Evolutionary conservation across 2,113 vertebrate species (phyloP).

Genomic region (Podiceps cristatus): DNA sequence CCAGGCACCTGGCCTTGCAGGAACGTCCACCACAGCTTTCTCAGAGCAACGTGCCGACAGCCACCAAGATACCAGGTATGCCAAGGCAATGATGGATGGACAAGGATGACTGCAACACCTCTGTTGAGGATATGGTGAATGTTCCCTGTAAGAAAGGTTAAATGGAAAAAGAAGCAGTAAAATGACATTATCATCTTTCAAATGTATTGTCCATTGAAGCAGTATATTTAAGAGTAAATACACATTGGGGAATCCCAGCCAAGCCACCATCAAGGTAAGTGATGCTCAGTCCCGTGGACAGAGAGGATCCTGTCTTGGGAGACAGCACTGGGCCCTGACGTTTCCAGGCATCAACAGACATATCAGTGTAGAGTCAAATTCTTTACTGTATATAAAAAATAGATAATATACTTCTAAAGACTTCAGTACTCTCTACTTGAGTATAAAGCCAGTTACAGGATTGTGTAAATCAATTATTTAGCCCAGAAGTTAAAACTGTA

Average conservation of each 20-base stretch:
- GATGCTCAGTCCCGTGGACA: not conserved
- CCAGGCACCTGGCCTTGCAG: not conserved
- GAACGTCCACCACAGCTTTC: not conserved
- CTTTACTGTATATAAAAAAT: not conserved
- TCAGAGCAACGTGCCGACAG: not conserved
- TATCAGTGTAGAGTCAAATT: not conserved
- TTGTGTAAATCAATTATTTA: not conserved
- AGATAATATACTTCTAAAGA: not conserved
- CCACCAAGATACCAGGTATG: not conserved
- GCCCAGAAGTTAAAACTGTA: not conserved
- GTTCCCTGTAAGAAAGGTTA: rapidly evolving
- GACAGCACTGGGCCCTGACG: rapidly evolving
- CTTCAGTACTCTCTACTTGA: not conserved
- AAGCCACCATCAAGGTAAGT: not conserved
- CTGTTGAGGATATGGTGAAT: not conserved
- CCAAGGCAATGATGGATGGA: not conserved
- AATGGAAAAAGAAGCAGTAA: not conserved
- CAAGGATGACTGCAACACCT: not conserved
- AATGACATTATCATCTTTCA: not conserved
- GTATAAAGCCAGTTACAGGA: not conserved
- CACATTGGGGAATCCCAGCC: not conserved
- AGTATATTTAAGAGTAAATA: not conserved
- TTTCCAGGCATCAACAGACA: not conserved
- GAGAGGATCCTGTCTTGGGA: not conserved
- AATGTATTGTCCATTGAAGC: not conserved